Conservation (phyloP, 2,888 invertebrate species). For the Odontomyia ornata region DNA sequence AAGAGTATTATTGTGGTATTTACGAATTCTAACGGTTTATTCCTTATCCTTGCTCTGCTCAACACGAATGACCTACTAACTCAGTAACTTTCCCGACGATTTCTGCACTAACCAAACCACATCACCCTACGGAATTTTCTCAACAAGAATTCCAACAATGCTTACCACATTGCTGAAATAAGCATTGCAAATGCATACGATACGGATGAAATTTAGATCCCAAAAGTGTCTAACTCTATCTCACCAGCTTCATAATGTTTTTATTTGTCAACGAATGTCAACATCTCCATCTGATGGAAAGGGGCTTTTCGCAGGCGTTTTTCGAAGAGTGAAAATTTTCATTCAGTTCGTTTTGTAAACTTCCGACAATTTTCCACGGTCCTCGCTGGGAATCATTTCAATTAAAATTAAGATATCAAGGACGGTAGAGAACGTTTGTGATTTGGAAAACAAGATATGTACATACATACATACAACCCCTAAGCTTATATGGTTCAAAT, state of each 20-base stretch:
- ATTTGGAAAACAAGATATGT: constrained; percentile 1
- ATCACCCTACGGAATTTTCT: background rate
- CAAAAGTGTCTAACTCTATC: background rate
- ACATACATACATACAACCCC: background rate
- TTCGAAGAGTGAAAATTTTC: background rate
- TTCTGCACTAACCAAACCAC: background rate
- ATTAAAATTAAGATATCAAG: constrained; percentile 31
- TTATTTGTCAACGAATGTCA: background rate
- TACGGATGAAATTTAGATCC: background rate
- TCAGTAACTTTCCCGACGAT: background rate
- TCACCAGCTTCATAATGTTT: background rate
- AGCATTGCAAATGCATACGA: background rate
- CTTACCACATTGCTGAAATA: background rate
- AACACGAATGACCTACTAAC: constrained; percentile 8
- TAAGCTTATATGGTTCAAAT: background rate
- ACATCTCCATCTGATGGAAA: background rate
- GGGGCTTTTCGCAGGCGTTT: background rate
- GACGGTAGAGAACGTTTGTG: background rate
- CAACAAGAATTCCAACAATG: background rate
- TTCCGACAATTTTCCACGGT: no score
- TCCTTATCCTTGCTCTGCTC: background rate
- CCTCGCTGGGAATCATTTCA: constrained; percentile 22
- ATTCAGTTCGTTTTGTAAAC: background rate
- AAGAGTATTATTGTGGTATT: background rate
- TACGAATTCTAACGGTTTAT: background rate